Evolutionary conservation across 2,113 vertebrate species (phyloP).

Genomic region (Rhinolophus sinicus): DNA sequence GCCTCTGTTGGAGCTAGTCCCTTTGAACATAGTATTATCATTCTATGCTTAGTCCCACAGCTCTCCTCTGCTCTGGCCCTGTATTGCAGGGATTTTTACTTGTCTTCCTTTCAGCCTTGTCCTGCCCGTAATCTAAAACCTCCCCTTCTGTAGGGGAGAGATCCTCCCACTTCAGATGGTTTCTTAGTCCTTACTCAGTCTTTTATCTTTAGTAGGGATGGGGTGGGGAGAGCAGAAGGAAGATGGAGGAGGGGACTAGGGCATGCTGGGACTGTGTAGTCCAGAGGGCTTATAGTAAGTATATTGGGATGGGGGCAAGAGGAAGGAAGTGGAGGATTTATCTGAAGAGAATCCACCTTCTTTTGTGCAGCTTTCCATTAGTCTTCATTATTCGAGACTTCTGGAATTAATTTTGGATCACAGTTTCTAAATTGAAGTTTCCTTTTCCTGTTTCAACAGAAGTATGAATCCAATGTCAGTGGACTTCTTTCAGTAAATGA

Average conservation of each 20-base stretch:
- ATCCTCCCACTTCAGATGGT: neutral
- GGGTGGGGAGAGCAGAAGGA: neutral
- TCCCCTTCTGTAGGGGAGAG: neutral
- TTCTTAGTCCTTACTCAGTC: neutral
- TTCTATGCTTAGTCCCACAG: neutral
- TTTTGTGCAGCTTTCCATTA: neutral
- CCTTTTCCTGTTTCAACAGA: neutral
- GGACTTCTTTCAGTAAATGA: slow-evolving; percentile 39
- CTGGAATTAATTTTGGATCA: neutral
- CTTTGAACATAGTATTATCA: neutral
- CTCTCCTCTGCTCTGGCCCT: neutral
- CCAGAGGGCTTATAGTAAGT: neutral
- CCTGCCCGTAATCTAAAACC: neutral
- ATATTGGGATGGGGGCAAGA: too few relatives aligned
- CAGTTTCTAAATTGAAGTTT: neutral
- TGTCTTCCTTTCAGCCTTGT: neutral
- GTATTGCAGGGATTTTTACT: neutral
- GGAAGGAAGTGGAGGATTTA: neutral
- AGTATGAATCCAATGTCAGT: neutral
- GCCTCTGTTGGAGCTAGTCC: neutral
- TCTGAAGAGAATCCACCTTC: neutral
- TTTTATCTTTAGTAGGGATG: neutral
- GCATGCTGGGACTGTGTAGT: neutral
- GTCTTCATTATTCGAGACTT: neutral
- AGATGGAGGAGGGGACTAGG: neutral